Evolutionary conservation across 2,888 invertebrate species (phyloP).

Genomic region (Polietes domitor): DNA sequence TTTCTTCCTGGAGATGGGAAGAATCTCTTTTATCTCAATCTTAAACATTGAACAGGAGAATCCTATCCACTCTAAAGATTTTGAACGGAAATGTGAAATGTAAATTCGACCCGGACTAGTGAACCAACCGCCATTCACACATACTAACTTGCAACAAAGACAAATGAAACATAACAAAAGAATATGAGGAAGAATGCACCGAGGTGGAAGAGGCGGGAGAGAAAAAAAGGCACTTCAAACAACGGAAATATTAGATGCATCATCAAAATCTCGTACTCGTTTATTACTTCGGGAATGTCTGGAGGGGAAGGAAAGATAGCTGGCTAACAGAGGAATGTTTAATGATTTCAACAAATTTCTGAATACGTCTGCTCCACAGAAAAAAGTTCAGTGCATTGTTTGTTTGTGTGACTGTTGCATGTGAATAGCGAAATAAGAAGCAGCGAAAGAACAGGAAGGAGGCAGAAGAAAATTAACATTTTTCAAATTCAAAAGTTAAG

Average conservation of each 20-base stretch:
- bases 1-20: too few species aligned
- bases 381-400: conserved; percentile 50
- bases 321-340: conserved; percentile 43
- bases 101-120: background rate
- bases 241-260: conserved; percentile 67
- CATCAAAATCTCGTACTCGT: conserved; percentile 63
- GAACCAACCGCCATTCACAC: background rate
- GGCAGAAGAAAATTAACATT: conserved; percentile 52
- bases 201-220: background rate
- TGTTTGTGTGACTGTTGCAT: conserved; percentile 1
- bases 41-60: too few species aligned
- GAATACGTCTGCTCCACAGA: conserved; percentile 23
- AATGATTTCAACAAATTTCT: conserved; percentile 46
- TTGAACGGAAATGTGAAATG: too few species aligned
- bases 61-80: too few species aligned
- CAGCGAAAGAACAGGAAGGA: background rate
- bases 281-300: conserved; percentile 57
- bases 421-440: conserved; percentile 37
- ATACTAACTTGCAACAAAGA: conserved; percentile 20
- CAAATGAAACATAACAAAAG: background rate
- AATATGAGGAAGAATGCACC: conserved; percentile 8
- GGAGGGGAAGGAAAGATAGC: conserved; percentile 51
- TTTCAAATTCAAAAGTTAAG: conserved; percentile 35
- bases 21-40: too few species aligned
- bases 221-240: conserved; percentile 16